Conservation (phyloP, 2,113 vertebrate genomes). For the Salvelinus namaycush region DNA sequence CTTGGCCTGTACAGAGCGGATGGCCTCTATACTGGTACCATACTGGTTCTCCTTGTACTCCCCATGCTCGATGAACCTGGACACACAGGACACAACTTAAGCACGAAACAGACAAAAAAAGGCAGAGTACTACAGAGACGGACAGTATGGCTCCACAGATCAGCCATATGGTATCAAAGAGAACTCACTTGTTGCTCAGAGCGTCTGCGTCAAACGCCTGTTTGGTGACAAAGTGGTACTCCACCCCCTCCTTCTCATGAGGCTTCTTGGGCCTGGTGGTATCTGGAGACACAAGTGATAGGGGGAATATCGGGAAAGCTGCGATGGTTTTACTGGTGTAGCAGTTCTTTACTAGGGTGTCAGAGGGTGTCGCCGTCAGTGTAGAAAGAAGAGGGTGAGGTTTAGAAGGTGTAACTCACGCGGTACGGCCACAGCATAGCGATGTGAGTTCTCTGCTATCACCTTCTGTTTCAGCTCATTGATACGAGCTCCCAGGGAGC, state of each 20-base stretch:
- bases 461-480: conserved; percentile 94
- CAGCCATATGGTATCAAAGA: not conserved
- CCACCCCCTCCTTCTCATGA: conserved; percentile 92
- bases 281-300: conserved; percentile 62
- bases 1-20: conserved; percentile 87
- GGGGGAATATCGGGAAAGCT: not conserved
- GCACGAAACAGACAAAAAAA: not conserved
- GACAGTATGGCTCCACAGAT: not conserved
- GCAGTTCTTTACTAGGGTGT: no score
- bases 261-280: conserved; percentile 91
- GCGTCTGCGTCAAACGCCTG: conserved; percentile 88
- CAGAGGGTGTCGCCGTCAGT: not conserved
- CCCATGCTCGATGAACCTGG: conserved; percentile 91
- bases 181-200: conserved; percentile 87
- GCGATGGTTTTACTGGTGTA: not conserved
- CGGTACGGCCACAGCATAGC: conserved; percentile 90
- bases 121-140: not conserved
- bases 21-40: conserved; percentile 93
- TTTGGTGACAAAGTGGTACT: conserved; percentile 95
- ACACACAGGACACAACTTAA: conserved; percentile 13
- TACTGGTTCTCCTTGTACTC: conserved; percentile 95
- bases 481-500: conserved; percentile 87
- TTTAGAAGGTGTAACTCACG: conserved; percentile 76
- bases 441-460: conserved; percentile 91
- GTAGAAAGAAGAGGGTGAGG: not conserved